Evolutionary conservation across 2,888 invertebrate genomes (phyloP).

Genomic region (Cosmia pyralina): DNA sequence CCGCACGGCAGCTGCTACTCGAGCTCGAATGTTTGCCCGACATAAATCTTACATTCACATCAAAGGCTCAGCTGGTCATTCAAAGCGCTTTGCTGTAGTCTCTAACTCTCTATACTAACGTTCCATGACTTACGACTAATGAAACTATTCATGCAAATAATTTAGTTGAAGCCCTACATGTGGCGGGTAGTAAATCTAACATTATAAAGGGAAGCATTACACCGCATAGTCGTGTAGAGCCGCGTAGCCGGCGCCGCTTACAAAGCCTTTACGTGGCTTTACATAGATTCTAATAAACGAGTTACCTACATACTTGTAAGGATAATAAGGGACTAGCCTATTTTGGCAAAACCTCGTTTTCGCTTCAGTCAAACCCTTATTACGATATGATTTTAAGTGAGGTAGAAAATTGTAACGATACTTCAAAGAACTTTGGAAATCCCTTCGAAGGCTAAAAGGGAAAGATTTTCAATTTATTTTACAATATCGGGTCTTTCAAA

Average conservation of each 20-base stretch:
- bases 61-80: constrained; percentile 34
- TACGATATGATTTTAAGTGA: constrained; percentile 42
- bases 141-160: constrained; percentile 44
- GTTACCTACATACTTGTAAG: constrained; percentile 64
- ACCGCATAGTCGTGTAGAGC: constrained; percentile 37
- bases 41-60: constrained; percentile 44
- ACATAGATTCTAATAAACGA: constrained; percentile 67
- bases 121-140: constrained; percentile 29
- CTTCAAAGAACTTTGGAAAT: constrained; percentile 37
- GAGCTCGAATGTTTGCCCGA: constrained; percentile 27
- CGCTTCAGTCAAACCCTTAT: constrained; percentile 57
- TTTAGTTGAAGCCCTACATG: constrained; percentile 58
- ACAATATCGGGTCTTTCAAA: constrained; percentile 39
- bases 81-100: constrained; percentile 30
- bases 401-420: constrained; percentile 42
- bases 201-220: constrained; percentile 63
- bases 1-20: constrained; percentile 38
- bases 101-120: constrained; percentile 10
- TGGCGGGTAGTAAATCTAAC: constrained; percentile 55
- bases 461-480: constrained; percentile 37
- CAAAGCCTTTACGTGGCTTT: constrained; percentile 68
- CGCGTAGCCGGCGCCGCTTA: constrained; percentile 45
- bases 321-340: constrained; percentile 68
- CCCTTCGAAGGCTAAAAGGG: constrained; percentile 18
- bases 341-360: constrained; percentile 60